Evolutionary conservation across 2,113 vertebrate genomes (phyloP).

Genomic region (Dicrurus megarhynchus): DNA sequence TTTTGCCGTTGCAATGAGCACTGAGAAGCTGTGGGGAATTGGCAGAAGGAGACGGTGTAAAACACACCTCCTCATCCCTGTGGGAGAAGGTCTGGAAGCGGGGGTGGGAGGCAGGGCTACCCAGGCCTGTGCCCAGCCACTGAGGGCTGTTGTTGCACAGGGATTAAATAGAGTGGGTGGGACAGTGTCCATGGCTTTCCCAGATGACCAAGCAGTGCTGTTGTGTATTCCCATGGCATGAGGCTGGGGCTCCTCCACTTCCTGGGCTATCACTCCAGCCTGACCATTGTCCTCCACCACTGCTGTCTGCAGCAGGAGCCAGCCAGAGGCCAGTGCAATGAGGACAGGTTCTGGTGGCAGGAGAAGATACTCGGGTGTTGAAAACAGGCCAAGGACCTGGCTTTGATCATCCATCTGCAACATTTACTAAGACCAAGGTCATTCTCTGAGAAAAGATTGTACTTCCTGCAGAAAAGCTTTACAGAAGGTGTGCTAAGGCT

Average conservation of each 20-base stretch:
- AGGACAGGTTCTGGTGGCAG: neutral
- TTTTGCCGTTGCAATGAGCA: neutral
- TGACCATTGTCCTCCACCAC: neutral
- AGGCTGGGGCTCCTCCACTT: fast-evolving
- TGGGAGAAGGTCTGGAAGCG: neutral
- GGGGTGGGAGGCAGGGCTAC: neutral
- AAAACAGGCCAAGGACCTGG: neutral
- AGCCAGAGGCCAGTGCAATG: neutral
- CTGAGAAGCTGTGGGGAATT: no score
- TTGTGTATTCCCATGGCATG: fast-evolving
- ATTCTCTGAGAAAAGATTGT: neutral
- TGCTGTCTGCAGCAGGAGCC: fast-evolving
- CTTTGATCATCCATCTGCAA: neutral
- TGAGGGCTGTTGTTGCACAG: neutral
- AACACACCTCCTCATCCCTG: neutral
- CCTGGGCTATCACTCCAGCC: neutral
- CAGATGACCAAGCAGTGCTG: neutral
- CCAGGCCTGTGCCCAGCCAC: neutral
- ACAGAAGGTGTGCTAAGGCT: neutral
- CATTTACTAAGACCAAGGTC: neutral
- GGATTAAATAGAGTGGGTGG: neutral
- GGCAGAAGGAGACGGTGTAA: neutral
- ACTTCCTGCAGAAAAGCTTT: neutral
- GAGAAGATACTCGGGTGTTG: fast-evolving
- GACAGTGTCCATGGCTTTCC: neutral